Evolutionary conservation across 1,140 invertebrate genomes (phyloP).

Genomic region (Lepidurus apus): DNA sequence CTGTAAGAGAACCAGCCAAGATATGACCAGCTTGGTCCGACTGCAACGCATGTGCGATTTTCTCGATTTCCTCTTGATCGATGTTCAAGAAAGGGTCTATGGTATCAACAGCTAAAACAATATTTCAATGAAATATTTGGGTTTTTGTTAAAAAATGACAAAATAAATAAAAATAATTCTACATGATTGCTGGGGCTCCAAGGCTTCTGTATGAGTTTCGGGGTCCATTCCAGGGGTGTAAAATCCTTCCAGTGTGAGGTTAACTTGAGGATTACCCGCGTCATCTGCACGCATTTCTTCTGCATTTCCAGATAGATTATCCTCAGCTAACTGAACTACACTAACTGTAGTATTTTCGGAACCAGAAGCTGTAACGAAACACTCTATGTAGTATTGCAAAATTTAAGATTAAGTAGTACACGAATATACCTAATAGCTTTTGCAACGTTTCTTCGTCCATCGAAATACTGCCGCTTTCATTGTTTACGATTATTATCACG

Average conservation of each 20-base stretch:
- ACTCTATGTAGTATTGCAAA: neutral
- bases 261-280: slow-evolving; percentile 37
- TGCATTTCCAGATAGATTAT: slow-evolving; percentile 39
- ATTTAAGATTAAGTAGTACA: slow-evolving; percentile 24
- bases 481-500: slow-evolving; percentile 64
- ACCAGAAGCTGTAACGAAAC: slow-evolving; percentile 18
- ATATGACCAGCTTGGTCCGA: slow-evolving; percentile 56
- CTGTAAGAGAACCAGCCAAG: slow-evolving; percentile 53
- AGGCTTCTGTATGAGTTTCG: slow-evolving; percentile 15
- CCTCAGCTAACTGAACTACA: neutral
- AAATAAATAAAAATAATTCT: neutral
- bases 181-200: neutral
- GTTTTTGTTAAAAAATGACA: no score
- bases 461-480: slow-evolving; percentile 59
- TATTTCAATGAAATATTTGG: slow-evolving; percentile 28
- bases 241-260: slow-evolving; percentile 37
- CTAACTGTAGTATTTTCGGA: slow-evolving; percentile 6
- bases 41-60: slow-evolving; percentile 53
- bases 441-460: slow-evolving; percentile 64
- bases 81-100: slow-evolving; percentile 54
- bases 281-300: slow-evolving; percentile 29
- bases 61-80: slow-evolving; percentile 54
- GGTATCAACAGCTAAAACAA: slow-evolving; percentile 51
- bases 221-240: slow-evolving; percentile 33
- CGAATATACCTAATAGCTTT: slow-evolving; percentile 59